Evolutionary conservation across 37 sponge, comb jelly and placozoan species (phyloP), one percentile per base, ranked within the genome.

Genomic region (Spongilla lacustris): DNA sequence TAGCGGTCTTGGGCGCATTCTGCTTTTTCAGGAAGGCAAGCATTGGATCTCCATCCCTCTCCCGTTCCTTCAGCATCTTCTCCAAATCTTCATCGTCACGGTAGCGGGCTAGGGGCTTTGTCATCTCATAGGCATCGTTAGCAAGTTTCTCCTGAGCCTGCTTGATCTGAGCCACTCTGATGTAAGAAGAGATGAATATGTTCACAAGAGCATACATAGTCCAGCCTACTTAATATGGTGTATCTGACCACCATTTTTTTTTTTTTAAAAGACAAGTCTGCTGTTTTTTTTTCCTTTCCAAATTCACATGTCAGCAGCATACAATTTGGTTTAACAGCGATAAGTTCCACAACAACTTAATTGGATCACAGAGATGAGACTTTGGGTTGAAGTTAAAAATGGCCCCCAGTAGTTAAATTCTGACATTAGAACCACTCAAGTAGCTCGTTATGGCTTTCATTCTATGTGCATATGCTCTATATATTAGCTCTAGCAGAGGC

Each of bases 61-160:
- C 91, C 28, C 87, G 73, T 5, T 85, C 92, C 74, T 87, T 89
- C 77, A 95, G 78, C 82, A 92, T 88, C 48, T 26, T 87, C 74
- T 98, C 96, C 78, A 95, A 74, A 75, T 95, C 96, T 41, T 91
- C 91, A 82, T 98, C 99, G 70, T 95, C 99, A 10, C 66, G 68
- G 41, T 97, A 98, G 4, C 99, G 88, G 36, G 97, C 97, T 34
- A 98, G 50, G 41, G 96, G 97, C 74, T 98, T 98, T 11, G 87
- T 88, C 97, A 97, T 95, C 50, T 98, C 99, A 78, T 98, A 86
- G 35, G 76, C 48, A 5, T 91, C 90, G 71, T 97, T 96, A 14
- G 29, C 80, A 27, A 89, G 68, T 67, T 92, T 93, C 28, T 97
- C 96, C 77, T 84, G 38, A 27, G 87, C 89, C 36, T 72, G 67